Base-by-base conservation (phyloP, 2,113 vertebrate genomes). In the Gymnogyps californianus region DNA sequence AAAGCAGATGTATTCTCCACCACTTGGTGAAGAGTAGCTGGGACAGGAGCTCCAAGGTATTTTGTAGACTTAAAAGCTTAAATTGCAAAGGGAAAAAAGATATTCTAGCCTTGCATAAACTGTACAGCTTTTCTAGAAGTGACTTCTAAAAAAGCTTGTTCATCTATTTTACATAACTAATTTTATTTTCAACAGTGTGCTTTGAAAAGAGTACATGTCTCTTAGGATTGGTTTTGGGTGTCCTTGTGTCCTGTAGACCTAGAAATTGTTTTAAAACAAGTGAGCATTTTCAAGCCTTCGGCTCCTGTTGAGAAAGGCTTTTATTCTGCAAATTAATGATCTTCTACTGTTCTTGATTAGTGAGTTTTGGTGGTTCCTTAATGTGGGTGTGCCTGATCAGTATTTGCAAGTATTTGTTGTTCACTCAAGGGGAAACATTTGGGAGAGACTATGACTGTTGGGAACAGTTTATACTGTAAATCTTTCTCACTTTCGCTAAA, bases 291-390 rank as follows among this genome's bases (percentile, higher is more conserved):
- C 38, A 83, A 69, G 77, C 55, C 67, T 84, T 82, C 19, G 12
- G 40, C 59, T 89, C 65, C 77, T 55, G 81, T 95, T 91, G 91
- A 91, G 87, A 90, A 78, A 76, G 65, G 67, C 69, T 84, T 92
- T 94, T 93, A 91, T 89, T 96, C 72, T 82, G 57, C 61, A 52
- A 95, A 93, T 92, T 96, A 91, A 87, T 93, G 44, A 81, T 91
- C 83, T 61, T 9, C 71, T 67, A 4, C 86, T 90, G 71, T 34
- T 94, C 80, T 91, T 93, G 83, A 89, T 96, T 79, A 92, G 89
- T 64, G 52, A 5, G 1, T 83, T 94, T 80, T 81, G 72, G 81
- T 95, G 77, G 40, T 70, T 92, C 46, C 52, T 83, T 70, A 57
- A 51, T 77, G 64, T 6, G 4, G 44, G 47, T 78, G 69, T 87